Percentiles rank a stretch among this genome's conserved stretches.
These are phyloP conservation scores for Trichonephila clavipes DNA, from an alignment of 1,140 invertebrate genomes.

Conservation along the genomic window DNA sequence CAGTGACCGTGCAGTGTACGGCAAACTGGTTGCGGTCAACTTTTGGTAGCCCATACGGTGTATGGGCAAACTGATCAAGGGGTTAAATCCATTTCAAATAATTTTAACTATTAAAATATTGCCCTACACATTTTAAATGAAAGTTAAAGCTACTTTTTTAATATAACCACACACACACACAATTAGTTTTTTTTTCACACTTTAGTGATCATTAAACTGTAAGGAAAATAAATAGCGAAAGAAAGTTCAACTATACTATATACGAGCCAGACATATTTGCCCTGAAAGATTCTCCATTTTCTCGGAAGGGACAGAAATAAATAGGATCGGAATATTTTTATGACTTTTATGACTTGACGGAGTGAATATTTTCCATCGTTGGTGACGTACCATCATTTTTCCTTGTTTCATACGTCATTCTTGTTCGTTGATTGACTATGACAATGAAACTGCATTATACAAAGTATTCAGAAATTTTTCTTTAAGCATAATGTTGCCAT, in stretches of 20 bases:
- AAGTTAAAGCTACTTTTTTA: no score
- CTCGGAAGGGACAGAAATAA: background rate
- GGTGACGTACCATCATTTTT: conserved; percentile 8
- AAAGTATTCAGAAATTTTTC: background rate
- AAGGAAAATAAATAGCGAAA: background rate
- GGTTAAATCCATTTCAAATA: no score
- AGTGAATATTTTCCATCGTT: background rate
- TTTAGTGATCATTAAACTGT: background rate
- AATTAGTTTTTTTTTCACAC: no score
- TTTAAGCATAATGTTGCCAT: background rate
- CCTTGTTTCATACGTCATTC: conserved; percentile 1
- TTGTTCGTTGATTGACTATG: background rate
- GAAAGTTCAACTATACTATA: background rate
- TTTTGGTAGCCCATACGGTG: no score
- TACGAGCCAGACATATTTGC: background rate
- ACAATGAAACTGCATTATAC: background rate
- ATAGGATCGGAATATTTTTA: background rate
- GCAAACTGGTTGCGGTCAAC: no score
- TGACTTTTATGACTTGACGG: conserved; percentile 4
- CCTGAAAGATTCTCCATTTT: background rate
- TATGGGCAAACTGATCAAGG: no score
- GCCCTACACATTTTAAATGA: no score
- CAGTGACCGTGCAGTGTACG: no score
- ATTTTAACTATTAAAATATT: no score
- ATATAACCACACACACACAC: no score